A percentile compares a stretch with the other conserved stretches of the same genome.
These are phyloP conservation scores for Acanthosepion pharaonis DNA, from an alignment of 2,888 invertebrate species.

Conservation along the genomic window DNA sequence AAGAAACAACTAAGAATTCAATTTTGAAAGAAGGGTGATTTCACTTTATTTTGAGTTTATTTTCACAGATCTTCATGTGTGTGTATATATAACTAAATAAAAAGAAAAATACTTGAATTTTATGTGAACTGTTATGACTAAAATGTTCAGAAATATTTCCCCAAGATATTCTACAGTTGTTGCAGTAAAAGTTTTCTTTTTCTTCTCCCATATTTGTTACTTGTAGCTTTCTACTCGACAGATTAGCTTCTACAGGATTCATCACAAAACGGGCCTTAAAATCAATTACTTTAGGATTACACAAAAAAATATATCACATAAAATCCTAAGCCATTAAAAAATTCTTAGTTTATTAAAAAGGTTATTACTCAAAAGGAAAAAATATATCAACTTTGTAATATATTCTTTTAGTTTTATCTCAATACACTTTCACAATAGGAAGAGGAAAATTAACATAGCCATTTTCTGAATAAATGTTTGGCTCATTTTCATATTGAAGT, in stretches of 20 bases:
- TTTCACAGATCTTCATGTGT: neutral
- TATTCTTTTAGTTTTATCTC: neutral
- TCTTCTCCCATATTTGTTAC: neutral
- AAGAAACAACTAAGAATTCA: constrained; percentile 33
- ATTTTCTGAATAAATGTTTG: neutral
- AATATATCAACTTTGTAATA: neutral
- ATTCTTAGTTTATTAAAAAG: neutral
- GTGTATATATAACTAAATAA: neutral
- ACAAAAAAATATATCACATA: neutral
- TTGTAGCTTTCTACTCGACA: neutral
- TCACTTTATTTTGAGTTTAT: neutral
- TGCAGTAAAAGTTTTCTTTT: neutral
- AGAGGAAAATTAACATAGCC: neutral
- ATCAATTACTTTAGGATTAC: neutral
- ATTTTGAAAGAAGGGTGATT: constrained; percentile 11
- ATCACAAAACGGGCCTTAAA: constrained; percentile 33
- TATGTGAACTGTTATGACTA: neutral
- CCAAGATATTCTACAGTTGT: neutral
- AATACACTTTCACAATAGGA: neutral
- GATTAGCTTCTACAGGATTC: neutral
- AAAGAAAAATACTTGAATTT: neutral
- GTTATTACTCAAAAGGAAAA: neutral
- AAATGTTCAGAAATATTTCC: constrained; percentile 1
- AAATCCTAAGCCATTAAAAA: neutral
- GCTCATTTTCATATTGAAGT: neutral